These are phyloP conservation scores for Aricia agestis DNA, from an alignment of 1,140 invertebrate species.

Conservation along the genomic window DNA sequence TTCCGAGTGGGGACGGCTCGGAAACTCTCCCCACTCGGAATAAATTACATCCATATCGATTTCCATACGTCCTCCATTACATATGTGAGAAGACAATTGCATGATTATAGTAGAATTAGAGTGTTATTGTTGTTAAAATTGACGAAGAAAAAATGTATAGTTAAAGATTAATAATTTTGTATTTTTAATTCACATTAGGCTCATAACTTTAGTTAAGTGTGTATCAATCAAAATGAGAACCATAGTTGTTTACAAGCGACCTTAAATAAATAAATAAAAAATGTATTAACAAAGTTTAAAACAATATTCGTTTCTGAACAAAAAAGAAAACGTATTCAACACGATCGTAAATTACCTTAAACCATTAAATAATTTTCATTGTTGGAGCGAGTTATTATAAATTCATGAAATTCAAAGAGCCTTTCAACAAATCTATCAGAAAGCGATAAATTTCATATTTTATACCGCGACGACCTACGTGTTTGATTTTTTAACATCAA, in stretches of 20 bases:
- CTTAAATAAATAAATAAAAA: too few relatives aligned
- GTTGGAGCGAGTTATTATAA: neutral
- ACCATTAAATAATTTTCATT: neutral
- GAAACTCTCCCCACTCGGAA: conserved; percentile 51
- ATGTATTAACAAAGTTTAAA: too few relatives aligned
- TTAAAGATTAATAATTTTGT: too few relatives aligned
- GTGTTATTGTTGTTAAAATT: too few relatives aligned
- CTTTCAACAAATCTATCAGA: conserved; percentile 23
- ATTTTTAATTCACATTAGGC: too few relatives aligned
- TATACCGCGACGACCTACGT: conserved; percentile 31
- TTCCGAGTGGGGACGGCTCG: conserved; percentile 43
- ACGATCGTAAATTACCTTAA: neutral
- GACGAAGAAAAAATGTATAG: too few relatives aligned
- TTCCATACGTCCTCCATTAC: conserved; percentile 33
- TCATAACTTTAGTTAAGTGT: too few relatives aligned
- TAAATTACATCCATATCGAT: conserved; percentile 61
- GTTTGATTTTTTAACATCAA: conserved; percentile 20
- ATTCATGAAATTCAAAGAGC: conserved; percentile 11
- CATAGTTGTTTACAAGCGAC: too few relatives aligned
- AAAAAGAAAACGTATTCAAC: neutral
- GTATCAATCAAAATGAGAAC: too few relatives aligned
- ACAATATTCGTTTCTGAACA: too few relatives aligned
- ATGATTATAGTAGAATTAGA: neutral
- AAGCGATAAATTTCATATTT: conserved; percentile 37
- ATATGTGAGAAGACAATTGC: conserved; percentile 21